phyloP scores from a whole-genome alignment of 2,113 vertebrate genomes.

The Thermophis baileyi region DNA sequence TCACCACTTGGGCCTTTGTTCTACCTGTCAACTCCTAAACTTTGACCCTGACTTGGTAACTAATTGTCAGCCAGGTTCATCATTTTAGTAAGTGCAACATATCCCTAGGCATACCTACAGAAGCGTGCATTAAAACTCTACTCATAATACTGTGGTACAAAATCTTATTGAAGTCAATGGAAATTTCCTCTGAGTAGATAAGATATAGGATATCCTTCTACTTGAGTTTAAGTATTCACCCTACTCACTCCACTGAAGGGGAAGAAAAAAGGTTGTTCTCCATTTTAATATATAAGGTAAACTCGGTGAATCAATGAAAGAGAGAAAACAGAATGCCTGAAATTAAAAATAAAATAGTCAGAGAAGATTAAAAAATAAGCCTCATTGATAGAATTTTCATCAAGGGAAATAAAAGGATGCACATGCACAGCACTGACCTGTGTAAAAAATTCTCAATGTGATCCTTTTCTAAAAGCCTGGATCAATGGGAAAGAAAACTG shows the following conservation, averaged over 20 bases:
- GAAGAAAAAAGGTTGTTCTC: neutral
- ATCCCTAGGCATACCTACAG: neutral
- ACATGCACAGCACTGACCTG: neutral
- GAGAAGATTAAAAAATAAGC: neutral
- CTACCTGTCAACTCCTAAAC: neutral
- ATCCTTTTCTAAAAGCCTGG: neutral
- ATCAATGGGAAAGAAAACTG: neutral
- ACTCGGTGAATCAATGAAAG: neutral
- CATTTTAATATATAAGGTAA: neutral
- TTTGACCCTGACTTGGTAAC: neutral
- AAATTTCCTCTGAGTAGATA: neutral
- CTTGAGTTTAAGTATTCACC: neutral
- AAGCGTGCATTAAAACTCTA: neutral
- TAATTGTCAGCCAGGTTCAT: neutral
- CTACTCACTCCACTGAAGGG: neutral
- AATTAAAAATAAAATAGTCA: neutral
- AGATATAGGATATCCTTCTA: neutral
- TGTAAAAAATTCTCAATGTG: neutral
- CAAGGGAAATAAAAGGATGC: neutral
- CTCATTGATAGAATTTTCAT: neutral
- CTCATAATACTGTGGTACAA: neutral
- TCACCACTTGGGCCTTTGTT: neutral
- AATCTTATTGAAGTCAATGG: neutral
- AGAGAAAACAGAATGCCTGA: neutral
- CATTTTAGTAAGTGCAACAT: neutral